These are phyloP conservation scores for Parnassius mnemosyne DNA, from an alignment of 2,888 invertebrate genomes.

Conservation along the genomic window DNA sequence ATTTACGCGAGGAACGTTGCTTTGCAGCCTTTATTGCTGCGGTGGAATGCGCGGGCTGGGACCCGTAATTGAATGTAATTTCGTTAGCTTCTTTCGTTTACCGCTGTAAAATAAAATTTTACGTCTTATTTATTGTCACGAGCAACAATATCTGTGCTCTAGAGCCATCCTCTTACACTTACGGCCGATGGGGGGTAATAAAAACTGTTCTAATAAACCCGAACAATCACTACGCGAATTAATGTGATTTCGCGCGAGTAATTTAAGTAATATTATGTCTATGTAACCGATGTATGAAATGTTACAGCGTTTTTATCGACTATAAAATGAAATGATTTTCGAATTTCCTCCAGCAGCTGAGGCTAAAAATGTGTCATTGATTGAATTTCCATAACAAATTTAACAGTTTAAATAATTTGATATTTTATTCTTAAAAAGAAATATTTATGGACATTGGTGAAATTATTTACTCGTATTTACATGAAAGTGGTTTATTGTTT, in stretches of 20 bases:
- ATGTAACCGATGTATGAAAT: constrained; percentile 31
- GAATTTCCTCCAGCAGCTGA: constrained; percentile 39
- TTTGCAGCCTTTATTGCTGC: constrained; percentile 68
- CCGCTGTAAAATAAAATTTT: constrained; percentile 78
- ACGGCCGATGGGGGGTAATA: constrained; percentile 42
- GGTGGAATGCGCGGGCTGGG: constrained; percentile 65
- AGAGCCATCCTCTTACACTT: constrained; percentile 39
- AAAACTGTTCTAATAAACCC: constrained; percentile 51
- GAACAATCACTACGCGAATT: constrained; percentile 48
- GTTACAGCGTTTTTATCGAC: constrained; percentile 48
- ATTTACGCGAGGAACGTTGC: constrained; percentile 72
- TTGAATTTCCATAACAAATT: constrained; percentile 19
- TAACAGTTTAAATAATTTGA: neutral
- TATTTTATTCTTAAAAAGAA: too few species aligned
- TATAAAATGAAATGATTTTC: constrained; percentile 47
- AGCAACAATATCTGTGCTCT: constrained; percentile 60
- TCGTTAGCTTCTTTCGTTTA: constrained; percentile 76
- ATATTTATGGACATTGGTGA: neutral
- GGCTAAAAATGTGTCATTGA: constrained; percentile 53
- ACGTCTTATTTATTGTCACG: constrained; percentile 75
- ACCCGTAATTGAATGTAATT: constrained; percentile 78
- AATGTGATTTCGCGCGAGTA: constrained; percentile 35
- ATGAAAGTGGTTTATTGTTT: too few species aligned
- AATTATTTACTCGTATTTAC: too few species aligned
- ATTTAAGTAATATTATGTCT: constrained; percentile 21